These are phyloP conservation scores for Nerophis lumbriciformis DNA, from an alignment of 2,113 vertebrate species.

Conservation along the genomic window DNA sequence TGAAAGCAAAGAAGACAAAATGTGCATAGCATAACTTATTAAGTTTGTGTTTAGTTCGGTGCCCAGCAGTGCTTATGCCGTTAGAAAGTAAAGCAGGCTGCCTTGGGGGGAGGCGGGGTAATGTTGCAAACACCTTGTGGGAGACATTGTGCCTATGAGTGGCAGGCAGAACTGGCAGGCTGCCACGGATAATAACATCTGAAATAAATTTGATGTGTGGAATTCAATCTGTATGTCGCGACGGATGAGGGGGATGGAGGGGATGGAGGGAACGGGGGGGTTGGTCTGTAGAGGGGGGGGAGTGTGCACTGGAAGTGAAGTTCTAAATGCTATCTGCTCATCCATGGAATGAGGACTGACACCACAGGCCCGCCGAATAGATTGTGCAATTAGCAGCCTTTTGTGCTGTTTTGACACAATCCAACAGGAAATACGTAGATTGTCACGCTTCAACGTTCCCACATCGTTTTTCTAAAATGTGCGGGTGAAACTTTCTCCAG, in stretches of 20 bases:
- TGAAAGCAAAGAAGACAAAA: background rate
- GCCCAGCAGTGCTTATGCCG: background rate
- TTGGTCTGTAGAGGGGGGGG: constrained; percentile 25
- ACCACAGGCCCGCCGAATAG: constrained; percentile 68
- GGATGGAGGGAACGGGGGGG: constrained; percentile 50
- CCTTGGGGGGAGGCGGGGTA: background rate
- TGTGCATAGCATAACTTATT: background rate
- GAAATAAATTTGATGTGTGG: constrained; percentile 76
- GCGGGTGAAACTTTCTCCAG: constrained; percentile 38
- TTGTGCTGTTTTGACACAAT: constrained; percentile 69
- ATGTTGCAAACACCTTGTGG: constrained; percentile 45
- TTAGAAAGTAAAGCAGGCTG: background rate
- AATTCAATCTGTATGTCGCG: constrained; percentile 67
- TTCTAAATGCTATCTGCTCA: constrained; percentile 75
- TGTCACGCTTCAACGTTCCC: constrained; percentile 39
- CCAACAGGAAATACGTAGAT: constrained; percentile 59
- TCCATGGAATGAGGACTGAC: constrained; percentile 77
- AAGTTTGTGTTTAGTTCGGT: background rate
- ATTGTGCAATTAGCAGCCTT: constrained; percentile 73
- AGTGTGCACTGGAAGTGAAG: constrained; percentile 63
- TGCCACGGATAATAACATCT: constrained; percentile 76
- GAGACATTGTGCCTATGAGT: constrained; percentile 59
- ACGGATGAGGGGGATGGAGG: no score
- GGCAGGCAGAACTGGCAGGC: constrained; percentile 70
- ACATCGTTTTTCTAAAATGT: constrained; percentile 24